Percentiles rank a stretch among this genome's conserved stretches.
Conservation (phyloP, 2,797 vertebrate genomes). For the Sparus aurata region DNA sequence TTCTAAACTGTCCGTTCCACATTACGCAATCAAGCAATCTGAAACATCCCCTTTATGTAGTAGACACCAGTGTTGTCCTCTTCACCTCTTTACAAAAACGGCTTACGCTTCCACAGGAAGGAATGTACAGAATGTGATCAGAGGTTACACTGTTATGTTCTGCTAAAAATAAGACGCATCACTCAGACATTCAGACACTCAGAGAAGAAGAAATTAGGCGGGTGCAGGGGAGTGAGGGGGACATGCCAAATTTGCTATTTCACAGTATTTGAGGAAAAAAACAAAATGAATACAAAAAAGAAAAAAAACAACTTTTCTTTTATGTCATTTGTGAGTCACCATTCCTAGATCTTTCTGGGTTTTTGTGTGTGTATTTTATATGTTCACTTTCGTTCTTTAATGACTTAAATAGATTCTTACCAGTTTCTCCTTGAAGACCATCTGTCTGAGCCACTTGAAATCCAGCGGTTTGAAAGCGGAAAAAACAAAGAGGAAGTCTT, state of each 20-base stretch:
- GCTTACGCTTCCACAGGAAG: constrained; percentile 43
- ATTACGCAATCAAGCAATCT: constrained; percentile 39
- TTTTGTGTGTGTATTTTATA: background rate
- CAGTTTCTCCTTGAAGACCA: constrained; percentile 96
- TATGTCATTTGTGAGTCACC: background rate
- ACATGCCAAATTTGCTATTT: too few species aligned
- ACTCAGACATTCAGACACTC: constrained; percentile 15
- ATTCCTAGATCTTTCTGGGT: background rate
- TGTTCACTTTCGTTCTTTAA: background rate
- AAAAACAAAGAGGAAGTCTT: constrained; percentile 95
- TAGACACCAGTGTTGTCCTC: constrained; percentile 18
- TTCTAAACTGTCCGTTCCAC: constrained; percentile 14
- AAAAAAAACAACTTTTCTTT: background rate
- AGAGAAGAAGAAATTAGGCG: background rate
- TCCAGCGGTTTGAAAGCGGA: constrained; percentile 97
- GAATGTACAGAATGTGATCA: constrained; percentile 69
- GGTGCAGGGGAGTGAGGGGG: background rate
- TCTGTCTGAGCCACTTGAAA: constrained; percentile 97
- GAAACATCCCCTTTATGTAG: constrained; percentile 27
- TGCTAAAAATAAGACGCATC: constrained; percentile 28
- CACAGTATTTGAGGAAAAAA: too few species aligned
- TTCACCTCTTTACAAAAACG: constrained; percentile 16
- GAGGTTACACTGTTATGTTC: constrained; percentile 13
- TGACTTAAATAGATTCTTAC: constrained; percentile 81
- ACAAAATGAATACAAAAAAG: background rate